Evolutionary conservation across 1,140 invertebrate genomes (phyloP), one percentile per base, ranked within the genome.

Genomic region (Popillia japonica): DNA sequence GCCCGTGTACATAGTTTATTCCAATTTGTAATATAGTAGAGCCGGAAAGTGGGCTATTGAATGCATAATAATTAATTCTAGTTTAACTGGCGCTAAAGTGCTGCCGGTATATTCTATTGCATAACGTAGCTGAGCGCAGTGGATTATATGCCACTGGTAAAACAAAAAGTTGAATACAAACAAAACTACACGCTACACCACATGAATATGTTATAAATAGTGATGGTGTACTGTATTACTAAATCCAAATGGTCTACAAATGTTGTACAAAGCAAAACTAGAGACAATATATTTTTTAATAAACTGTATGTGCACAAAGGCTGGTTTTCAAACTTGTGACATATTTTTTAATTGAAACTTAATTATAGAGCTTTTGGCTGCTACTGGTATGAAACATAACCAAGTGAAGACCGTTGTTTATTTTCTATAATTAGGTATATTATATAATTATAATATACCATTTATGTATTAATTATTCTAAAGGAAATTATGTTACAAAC

Each of bases 141-240:
- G 27, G 23, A 68, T 27, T 68, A 68, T 22, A 68, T 23, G 20
- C 27, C 61, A 27, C 11, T 0, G 6, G 10, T 68, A 68, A 68
- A 27, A 34, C 27, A 22, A 68, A 27, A 68, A 68, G 23, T 68
- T 68, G 0, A 27, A 23, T 22, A 27, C 61, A 68, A 68, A 68
- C 10, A 68, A 4, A 34, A 68, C 27, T 34, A 34, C 22, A 27
- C 6, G 61, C 61, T 14, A 27, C 6, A 68, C 10, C 10, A 22
- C 22, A 68, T 20, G 61, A 68, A 61, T 61, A 61, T 61, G 59
- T 61, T 61, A 20, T 8, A n/a, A 61, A 68, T 68, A 2, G 7
- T 22, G 61, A 68, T 68, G 27, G 27, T 27, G 27, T 27, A 68
- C 22, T 22, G 9, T 68, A 22, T 22, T 68, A 27, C 3, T 68